Conservation (phyloP, 2,797 vertebrate species). For the Microhierax caerulescens region DNA sequence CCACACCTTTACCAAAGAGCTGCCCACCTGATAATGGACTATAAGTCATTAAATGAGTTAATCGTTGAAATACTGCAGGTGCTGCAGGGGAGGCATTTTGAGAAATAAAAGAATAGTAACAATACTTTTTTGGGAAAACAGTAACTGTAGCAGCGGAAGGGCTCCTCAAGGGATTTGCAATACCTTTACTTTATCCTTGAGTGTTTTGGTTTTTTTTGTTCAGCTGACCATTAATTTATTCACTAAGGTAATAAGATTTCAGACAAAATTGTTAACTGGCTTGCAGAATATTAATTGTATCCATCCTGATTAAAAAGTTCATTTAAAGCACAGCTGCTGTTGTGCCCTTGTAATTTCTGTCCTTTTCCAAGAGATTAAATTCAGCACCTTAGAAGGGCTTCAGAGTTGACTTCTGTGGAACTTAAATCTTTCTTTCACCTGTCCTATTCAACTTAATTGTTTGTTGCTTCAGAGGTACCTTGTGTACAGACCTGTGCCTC, state of each 20-base stretch:
- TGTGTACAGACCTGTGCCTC: neutral
- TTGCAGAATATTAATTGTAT: neutral
- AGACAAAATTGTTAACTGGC: neutral
- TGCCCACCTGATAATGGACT: neutral
- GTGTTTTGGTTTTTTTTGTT: neutral
- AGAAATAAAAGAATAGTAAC: neutral
- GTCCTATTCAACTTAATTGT: neutral
- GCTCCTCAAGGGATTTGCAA: neutral
- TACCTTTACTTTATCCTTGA: neutral
- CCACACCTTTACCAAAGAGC: constrained; percentile 78
- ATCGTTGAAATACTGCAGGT: neutral
- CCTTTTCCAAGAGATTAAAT: neutral
- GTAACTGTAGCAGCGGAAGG: neutral
- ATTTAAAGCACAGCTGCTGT: neutral
- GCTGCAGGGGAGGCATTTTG: neutral
- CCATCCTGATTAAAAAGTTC: constrained; percentile 26
- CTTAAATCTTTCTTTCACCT: neutral
- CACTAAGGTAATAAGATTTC: neutral
- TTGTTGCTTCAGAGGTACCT: neutral
- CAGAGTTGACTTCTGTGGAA: neutral
- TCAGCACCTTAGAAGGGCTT: neutral
- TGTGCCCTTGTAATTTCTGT: neutral
- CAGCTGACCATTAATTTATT: constrained; percentile 29
- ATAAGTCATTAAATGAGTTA: neutral
- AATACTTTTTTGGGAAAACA: neutral